Evolutionary conservation across 2,888 invertebrate species (phyloP), one percentile per base, ranked within the genome.

Genomic region (Pinctada fucata): DNA sequence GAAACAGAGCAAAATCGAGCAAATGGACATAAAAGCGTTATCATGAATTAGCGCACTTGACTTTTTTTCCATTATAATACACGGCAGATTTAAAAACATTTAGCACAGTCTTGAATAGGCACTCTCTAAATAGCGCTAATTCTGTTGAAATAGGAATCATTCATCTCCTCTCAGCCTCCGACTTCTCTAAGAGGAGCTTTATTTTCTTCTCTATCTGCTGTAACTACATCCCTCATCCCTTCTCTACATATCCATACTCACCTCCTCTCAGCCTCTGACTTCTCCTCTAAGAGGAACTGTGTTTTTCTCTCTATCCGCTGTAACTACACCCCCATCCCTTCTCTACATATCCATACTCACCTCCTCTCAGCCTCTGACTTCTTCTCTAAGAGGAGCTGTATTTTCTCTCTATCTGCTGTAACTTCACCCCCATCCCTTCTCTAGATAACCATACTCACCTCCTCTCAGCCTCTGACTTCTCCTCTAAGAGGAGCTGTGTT

Each of bases 401-500:
- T 92, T 74, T 90, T 4, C 89, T 86, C 81, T 93, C 93, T 72
- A 93, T 93, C 65, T 90, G 83, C 58, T 82, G 71, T 48, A 92
- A 86, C 51, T 87, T 86, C 5, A 75, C 71, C 64, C 83, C 83
- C 31, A 31, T 58, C 6, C 58, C 13, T 58, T 13, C 58, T 58
- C 58, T 13, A 58, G 6, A 58, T 58, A 58, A 49, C 6, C 45
- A 51, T 47, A 72, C 87, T 76, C 73, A 93, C 91, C 90, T 88
- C 76, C 87, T 85, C 81, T 93, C 92, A 58, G 93, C 92, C 65
- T 89, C 87, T n/a, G 90, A 86, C 82, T 93, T 93, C 78, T 93
- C 93, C 0, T 89, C 86, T 66, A 91, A 83, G 48, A 93, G 84
- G 48, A 85, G 82, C 69, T 90, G 86, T 66, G 92, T 92, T 74